These are phyloP conservation scores for Neodiprion fabricii DNA, from an alignment of 1,140 invertebrate genomes.

Conservation along the genomic window DNA sequence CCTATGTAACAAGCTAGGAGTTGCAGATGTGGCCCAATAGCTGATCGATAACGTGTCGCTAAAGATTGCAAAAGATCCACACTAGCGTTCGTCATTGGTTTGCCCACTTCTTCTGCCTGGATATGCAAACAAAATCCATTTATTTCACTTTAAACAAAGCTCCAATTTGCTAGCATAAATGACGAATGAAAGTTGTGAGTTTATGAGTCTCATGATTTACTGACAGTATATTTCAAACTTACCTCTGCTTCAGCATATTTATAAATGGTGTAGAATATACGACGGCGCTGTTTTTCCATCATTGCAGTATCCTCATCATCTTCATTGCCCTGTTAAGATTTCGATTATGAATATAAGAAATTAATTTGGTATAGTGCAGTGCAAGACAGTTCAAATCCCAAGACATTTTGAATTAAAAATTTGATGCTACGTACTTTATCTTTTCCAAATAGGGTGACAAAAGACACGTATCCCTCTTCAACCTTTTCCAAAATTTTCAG, in stretches of 20 bases:
- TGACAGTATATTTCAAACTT: not conserved
- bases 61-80: slow-evolving; percentile 36
- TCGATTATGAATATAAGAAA: not conserved
- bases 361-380: no score
- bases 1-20: slow-evolving; percentile 42
- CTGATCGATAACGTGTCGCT: slow-evolving; percentile 39
- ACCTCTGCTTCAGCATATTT: slow-evolving; percentile 37
- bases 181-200: no score
- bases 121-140: not conserved
- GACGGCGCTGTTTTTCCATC: slow-evolving; percentile 37
- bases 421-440: not conserved
- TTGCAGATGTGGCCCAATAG: slow-evolving; percentile 37
- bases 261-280: slow-evolving; percentile 37
- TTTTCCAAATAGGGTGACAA: slow-evolving; percentile 2
- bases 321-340: slow-evolving; percentile 32
- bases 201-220: not conserved
- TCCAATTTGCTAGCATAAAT: no score
- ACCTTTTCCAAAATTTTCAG: slow-evolving; percentile 6
- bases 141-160: no score
- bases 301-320: slow-evolving; percentile 40
- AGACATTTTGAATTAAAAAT: no score
- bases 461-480: slow-evolving; percentile 2
- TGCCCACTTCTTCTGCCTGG: slow-evolving; percentile 16
- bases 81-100: slow-evolving; percentile 27
- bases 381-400: no score